Conservation (phyloP, 2,113 vertebrate species). For the Brachionichthys hirsutus region DNA sequence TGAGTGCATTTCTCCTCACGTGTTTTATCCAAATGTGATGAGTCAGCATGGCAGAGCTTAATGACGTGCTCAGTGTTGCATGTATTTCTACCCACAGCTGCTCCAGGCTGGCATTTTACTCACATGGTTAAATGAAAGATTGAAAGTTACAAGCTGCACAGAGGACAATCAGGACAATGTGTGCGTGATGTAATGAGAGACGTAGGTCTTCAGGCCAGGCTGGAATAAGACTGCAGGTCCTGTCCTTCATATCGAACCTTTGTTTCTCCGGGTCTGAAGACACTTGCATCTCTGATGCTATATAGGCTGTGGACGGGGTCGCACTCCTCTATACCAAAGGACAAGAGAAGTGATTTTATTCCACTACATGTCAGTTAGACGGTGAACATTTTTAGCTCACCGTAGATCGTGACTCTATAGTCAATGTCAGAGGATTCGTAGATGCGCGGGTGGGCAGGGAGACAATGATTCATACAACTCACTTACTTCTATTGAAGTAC, state of each 20-base stretch:
- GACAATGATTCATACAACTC: not conserved
- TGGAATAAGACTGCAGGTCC: constrained; percentile 53
- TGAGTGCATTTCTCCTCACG: not conserved
- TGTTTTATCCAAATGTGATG: not conserved
- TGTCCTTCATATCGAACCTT: constrained; percentile 52
- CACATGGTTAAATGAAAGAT: not conserved
- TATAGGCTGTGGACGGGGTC: not conserved
- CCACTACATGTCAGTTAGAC: too few relatives aligned
- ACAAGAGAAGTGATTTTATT: not conserved
- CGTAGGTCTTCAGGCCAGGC: constrained; percentile 30
- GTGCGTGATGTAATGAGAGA: constrained; percentile 25
- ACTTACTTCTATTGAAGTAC: not conserved
- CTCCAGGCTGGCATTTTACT: not conserved
- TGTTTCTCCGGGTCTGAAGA: constrained; percentile 23
- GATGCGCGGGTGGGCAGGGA: not conserved
- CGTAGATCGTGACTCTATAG: not conserved
- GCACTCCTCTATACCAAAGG: constrained; percentile 12
- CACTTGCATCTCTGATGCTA: constrained; percentile 18
- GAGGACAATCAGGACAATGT: constrained; percentile 15
- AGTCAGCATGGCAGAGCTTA: not conserved
- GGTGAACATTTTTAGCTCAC: not conserved
- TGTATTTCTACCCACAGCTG: not conserved
- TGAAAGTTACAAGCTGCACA: constrained; percentile 20
- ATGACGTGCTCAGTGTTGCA: not conserved
- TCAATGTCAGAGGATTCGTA: not conserved